These are phyloP conservation scores for Mionectes olivaceus DNA, from an alignment of 2,797 vertebrate genomes.

Conservation along the genomic window DNA sequence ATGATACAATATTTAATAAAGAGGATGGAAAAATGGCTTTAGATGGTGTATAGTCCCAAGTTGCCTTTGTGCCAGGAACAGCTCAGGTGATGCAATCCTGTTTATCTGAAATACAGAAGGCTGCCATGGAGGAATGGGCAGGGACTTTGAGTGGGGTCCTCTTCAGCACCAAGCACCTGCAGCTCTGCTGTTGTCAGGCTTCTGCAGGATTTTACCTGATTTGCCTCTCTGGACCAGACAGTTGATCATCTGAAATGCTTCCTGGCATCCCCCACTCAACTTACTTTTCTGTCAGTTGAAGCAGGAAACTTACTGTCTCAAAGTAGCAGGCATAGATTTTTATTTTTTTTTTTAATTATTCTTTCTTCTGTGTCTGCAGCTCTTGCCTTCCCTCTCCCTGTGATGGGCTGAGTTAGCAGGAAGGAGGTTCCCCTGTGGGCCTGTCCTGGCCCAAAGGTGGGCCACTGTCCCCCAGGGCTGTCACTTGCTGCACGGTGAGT, in stretches of 20 bases:
- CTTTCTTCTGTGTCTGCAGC: background rate
- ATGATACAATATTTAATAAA: background rate
- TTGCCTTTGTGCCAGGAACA: background rate
- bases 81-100: background rate
- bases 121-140: fast-evolving
- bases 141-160: background rate
- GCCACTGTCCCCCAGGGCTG: background rate
- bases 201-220: background rate
- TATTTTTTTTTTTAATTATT: background rate
- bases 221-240: background rate
- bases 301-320: background rate
- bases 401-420: background rate
- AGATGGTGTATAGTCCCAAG: background rate
- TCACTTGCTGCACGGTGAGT: background rate
- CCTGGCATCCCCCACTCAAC: background rate
- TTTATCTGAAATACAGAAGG: background rate
- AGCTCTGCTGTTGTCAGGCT: background rate
- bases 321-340: background rate
- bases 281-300: background rate
- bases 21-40: background rate
- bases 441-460: background rate
- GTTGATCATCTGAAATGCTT: background rate
- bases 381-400: fast-evolving
- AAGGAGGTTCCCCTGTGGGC: background rate
- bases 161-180: background rate